These are phyloP conservation scores for Hetaerina titia DNA, from an alignment of 2,888 invertebrate genomes.

Conservation along the genomic window DNA sequence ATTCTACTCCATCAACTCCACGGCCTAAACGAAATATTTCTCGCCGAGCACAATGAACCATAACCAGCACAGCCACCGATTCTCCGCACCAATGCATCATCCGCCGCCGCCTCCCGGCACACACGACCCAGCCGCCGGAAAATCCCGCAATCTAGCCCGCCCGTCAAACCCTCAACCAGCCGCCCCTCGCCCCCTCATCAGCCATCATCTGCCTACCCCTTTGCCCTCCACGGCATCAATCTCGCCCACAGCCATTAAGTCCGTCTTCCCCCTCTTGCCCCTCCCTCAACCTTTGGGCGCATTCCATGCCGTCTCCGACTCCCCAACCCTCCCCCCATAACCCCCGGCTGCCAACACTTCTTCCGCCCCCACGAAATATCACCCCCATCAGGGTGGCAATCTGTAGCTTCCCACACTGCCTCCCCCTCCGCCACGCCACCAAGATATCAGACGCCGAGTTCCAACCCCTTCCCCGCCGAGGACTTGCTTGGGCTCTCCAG, in stretches of 20 bases:
- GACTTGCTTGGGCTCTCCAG: neutral
- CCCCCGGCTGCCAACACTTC: neutral
- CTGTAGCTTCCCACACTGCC: neutral
- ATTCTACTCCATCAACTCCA: conserved; percentile 24
- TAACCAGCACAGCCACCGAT: neutral
- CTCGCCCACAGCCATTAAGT: conserved; percentile 18
- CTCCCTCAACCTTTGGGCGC: neutral
- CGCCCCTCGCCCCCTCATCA: conserved; percentile 25
- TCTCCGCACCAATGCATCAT: conserved; percentile 32
- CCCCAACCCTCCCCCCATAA: neutral
- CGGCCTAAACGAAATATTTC: neutral
- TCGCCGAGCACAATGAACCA: conserved; percentile 32
- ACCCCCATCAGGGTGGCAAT: neutral
- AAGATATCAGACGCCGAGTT: neutral
- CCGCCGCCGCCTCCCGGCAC: neutral
- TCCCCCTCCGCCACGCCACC: neutral
- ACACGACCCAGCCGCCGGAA: neutral
- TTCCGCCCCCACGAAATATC: neutral
- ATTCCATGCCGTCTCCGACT: neutral
- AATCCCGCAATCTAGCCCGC: neutral
- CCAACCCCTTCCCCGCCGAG: neutral
- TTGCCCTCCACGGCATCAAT: conserved; percentile 38
- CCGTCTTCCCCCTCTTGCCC: neutral
- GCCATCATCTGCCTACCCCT: conserved; percentile 45
- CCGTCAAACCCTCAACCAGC: neutral